Base-by-base conservation (phyloP, 2,113 vertebrate species). In the Anser cygnoides region DNA sequence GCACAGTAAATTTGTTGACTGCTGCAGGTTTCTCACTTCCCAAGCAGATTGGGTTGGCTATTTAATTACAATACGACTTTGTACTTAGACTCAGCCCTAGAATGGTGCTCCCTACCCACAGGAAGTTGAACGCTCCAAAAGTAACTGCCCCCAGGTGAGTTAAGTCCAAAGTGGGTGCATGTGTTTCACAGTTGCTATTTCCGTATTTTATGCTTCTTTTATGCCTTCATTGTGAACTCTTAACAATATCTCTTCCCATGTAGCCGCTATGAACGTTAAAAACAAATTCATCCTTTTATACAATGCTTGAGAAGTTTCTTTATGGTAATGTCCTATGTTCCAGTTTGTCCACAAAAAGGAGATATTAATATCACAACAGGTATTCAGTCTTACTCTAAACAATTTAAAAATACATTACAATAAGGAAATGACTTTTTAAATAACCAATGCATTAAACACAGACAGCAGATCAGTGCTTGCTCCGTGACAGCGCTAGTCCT, bases 401-500 rank as follows among this genome's bases (percentile, higher is more conserved):
- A 93, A 95, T 73, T 93, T 78, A 74, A 95, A 95, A 95, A 81
- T 67, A 74, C 84, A 91, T 89, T 96, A 83, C n/a, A 92, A 88
- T 84, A 95, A 81, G 75, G 65, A 92, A 91, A 92, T 85, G 5
- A 95, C 74, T 97, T 96, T 94, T 95, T 25, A 73, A 95, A 90
- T 66, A 89, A 91, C 65, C 94, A 96, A 92, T 63, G 28, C 61
- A 83, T 90, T 78, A 90, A 94, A 95, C 83, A 90, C 17, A 75
- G 77, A 94, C 80, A 85, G 74, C 31, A n/a, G 58, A 77, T 90
- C 73, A 89, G 85, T 67, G 87, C 62, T 81, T 92, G 59, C 78
- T 83, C 58, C 63, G 50, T 55, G 77, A 89, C 87, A 84, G 89
- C 33, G 88, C 66, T 88, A 10, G 19, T 92, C 89, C 63, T 88